phyloP scores from a whole-genome alignment of 1,140 invertebrate species.

The Harpegnathos saltator region DNA sequence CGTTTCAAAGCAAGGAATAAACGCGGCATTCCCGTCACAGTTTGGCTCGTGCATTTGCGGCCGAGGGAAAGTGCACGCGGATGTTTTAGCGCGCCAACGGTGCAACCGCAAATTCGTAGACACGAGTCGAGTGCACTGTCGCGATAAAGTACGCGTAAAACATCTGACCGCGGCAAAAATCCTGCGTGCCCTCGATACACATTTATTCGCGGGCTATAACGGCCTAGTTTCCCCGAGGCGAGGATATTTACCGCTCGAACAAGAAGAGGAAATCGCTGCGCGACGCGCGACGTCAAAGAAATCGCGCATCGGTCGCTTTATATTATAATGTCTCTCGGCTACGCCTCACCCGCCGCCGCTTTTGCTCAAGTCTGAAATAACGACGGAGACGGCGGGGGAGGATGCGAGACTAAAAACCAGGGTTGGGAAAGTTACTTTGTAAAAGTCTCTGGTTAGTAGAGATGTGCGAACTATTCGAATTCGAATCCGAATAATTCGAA shows the following conservation, averaged over 20 bases:
- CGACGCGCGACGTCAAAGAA: not conserved
- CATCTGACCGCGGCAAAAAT: not conserved
- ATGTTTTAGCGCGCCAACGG: not conserved
- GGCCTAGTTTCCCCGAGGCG: not conserved
- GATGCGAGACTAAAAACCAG: not conserved
- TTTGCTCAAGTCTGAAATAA: slow-evolving; percentile 1
- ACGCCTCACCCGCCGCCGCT: too few species aligned
- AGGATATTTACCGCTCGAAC: too few species aligned
- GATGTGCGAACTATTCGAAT: too few species aligned
- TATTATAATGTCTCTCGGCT: not conserved
- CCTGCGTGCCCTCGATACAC: not conserved
- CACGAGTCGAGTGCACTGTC: not conserved
- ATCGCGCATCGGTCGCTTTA: too few species aligned
- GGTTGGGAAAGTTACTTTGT: too few species aligned
- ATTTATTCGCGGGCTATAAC: slow-evolving; percentile 2
- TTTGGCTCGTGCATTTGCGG: not conserved
- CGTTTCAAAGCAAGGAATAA: not conserved
- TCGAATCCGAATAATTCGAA: too few species aligned
- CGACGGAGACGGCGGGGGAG: too few species aligned
- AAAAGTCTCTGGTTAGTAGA: too few species aligned
- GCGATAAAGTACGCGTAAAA: not conserved
- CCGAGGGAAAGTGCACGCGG: not conserved
- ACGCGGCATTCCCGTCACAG: not conserved
- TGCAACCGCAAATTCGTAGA: slow-evolving; percentile 18
- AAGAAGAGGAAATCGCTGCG: too few species aligned